Base-by-base conservation (phyloP, 2,113 vertebrate species). In the Gymnorhina tibicen region DNA sequence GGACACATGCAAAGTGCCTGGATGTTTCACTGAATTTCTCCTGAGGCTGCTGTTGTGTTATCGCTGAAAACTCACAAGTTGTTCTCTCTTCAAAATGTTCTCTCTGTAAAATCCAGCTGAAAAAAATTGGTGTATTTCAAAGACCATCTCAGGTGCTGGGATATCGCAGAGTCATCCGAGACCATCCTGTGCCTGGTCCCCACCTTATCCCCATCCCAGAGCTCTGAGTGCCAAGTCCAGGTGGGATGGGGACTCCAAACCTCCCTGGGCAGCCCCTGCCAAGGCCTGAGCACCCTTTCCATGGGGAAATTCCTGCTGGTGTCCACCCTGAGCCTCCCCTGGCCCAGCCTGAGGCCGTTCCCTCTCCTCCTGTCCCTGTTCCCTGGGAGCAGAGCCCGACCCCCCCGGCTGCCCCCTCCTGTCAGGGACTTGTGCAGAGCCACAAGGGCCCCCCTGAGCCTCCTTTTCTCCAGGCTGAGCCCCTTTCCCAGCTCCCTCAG, bases 101-200 rank as follows among this genome's bases (percentile, higher is more conserved):
- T 28, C 7, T 55, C 6, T 3, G 2, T 35, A 46, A 42, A 58
- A 70, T 53, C 4, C 10, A 37, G 4, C 5, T 66, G 23, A 5
- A 39, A 24, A 24, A n/a, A 39, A 69, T 13, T 30, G 16, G 4
- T 12, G 24, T 39, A 13, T 82, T 62, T 62, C 4, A 11, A 58
- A 55, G 7, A 21, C 5, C 3, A 21, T 41, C 16, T 35, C 18
- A 41, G 14, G 14, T 32, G 24, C 67, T 35, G 5, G 6, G 28
- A 7, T 66, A 9, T 42, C n/a, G 18, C 10, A 23, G 35, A 58
- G 33, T 23, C 12, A 11, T 20, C 35, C 12, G 4, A 41, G 10
- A 5, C 4, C 19, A n/a, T 0, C 2, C 3, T 56, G 28, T 56
- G n/a, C 3, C 5, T 0, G 0, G 6, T 55, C 0, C 18, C 22